A percentile compares a stretch with the other conserved stretches of the same genome.
Evolutionary conservation across 2,113 vertebrate genomes (phyloP).

Genomic region (Petrocephalus zakoni): DNA sequence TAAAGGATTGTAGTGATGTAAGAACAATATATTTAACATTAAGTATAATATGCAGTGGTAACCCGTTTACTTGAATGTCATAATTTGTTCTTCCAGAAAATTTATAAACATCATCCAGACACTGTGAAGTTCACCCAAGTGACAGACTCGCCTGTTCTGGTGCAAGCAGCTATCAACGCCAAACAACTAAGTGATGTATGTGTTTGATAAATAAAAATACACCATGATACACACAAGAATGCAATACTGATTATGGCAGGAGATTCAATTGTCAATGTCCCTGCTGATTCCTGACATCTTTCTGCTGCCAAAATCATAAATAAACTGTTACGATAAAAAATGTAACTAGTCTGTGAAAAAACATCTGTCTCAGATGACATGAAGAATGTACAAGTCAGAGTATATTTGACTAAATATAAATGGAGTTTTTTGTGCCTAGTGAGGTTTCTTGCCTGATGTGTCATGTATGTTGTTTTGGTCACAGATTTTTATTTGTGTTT

Average conservation of each 20-base stretch:
- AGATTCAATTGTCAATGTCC: constrained; percentile 12
- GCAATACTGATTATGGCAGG: neutral
- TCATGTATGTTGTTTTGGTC: constrained; percentile 5
- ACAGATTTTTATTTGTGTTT: constrained; percentile 34
- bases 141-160: constrained; percentile 73
- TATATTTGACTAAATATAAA: neutral
- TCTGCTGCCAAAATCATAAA: constrained; percentile 52
- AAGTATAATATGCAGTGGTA: neutral
- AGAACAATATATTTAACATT: constrained; percentile 45
- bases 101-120: constrained; percentile 83
- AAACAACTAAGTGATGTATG: constrained; percentile 92
- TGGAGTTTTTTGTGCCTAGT: neutral
- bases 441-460: neutral
- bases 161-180: constrained; percentile 87
- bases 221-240: constrained; percentile 24
- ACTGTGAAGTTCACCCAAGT: constrained; percentile 88
- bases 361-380: constrained; percentile 20
- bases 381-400: neutral
- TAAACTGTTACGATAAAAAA: constrained; percentile 49
- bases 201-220: constrained; percentile 23
- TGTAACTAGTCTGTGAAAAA: constrained; percentile 51
- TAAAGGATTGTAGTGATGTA: constrained; percentile 79
- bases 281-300: constrained; percentile 38
- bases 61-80: neutral
- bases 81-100: constrained; percentile 59